These are phyloP conservation scores for Bucco capensis DNA, from an alignment of 2,113 vertebrate species.

Conservation along the genomic window DNA sequence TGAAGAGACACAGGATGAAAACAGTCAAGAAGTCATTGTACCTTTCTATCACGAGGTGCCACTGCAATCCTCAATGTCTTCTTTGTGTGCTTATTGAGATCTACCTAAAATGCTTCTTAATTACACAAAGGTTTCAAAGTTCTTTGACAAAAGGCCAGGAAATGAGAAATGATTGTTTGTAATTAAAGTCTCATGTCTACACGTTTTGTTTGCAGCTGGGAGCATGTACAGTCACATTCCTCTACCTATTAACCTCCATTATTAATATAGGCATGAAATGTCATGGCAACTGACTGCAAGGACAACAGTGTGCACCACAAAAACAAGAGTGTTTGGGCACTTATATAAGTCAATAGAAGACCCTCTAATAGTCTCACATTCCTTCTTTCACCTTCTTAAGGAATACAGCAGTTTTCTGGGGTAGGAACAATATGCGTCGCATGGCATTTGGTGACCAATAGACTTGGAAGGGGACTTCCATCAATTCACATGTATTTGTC, in stretches of 20 bases:
- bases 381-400: background rate
- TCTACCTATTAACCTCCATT: background rate
- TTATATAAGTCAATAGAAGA: background rate
- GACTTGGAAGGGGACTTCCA: background rate
- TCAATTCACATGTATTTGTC: background rate
- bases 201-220: background rate
- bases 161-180: background rate
- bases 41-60: background rate
- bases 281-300: conserved; percentile 14
- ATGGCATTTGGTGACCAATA: accelerated
- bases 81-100: background rate
- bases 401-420: background rate
- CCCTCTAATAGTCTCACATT: background rate
- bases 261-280: background rate
- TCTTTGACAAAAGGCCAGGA: background rate
- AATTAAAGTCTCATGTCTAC: background rate
- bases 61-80: background rate
- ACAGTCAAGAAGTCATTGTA: background rate
- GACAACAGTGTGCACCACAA: background rate
- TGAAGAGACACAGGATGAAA: background rate
- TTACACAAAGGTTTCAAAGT: background rate
- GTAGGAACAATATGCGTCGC: background rate
- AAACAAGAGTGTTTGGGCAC: background rate
- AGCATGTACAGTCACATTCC: background rate
- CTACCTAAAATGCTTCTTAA: background rate